Evolutionary conservation across 2,888 invertebrate species (phyloP), one percentile per base, ranked within the genome.

Genomic region (Dusona sp.): DNA sequence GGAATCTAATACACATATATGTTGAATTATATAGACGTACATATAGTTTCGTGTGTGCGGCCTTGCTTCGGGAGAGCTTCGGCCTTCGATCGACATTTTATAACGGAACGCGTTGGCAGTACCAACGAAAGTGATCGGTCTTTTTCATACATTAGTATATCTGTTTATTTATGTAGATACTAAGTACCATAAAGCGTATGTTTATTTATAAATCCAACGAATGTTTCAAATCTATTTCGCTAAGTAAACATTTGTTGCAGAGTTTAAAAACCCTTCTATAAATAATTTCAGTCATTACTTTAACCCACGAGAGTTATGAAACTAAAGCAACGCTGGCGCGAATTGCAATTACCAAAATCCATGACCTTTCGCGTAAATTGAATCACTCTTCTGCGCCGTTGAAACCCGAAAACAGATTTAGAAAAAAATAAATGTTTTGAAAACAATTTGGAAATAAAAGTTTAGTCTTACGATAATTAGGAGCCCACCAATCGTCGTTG

Each of bases 1-100:
- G 48, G 51, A 48, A 64, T 72, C 64, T 11, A 48, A 45, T 48
- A 29, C 8, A 8, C 19, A n/a, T 42, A 78, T 45, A 72, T 54
- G 48, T 68, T 61, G 42, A n/a, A 36, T 9, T 48, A 22, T 33
- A 38, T 16, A 68, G 16, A 36, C 65, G 9, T 67, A 3, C 19
- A 22, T 48, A n/a, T 51, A 45, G 48, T 77, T 61, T 70, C 38
- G 33, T 54, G 67, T 61, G 38, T 33, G 79, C 79, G 84, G 67
- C 84, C 84, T 84, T 84, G 84, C 74, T 79, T 78, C 33, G 45
- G 73, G 84, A 79, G 73, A 79, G 84, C 74, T 82, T 36, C 67
- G 79, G 79, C 79, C 84, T 84, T 84, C 84, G 74, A 73, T 73
- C 79, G 57, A 67, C 73, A 33, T 72, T 33, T 64, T 83, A 57